phyloP scores from a whole-genome alignment of 2,797 vertebrate genomes.

The Todus mexicanus region DNA sequence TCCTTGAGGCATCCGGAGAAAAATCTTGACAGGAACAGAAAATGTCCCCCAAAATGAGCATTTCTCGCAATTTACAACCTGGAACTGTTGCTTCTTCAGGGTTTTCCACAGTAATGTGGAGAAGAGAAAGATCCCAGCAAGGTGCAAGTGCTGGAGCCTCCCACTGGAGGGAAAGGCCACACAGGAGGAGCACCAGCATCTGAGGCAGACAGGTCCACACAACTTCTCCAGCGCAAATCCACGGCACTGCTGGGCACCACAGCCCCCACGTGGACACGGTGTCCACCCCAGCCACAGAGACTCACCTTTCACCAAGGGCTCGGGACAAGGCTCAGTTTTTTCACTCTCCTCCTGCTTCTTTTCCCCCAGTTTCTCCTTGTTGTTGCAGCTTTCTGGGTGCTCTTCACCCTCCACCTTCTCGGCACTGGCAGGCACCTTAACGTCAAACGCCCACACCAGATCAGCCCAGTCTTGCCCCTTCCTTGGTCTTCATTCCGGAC shows the following conservation, averaged over 20 bases:
- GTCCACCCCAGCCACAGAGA: background rate
- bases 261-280: rapidly evolving
- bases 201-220: background rate
- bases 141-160: background rate
- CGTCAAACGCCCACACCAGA: background rate
- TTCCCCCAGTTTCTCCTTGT: slow-evolving; percentile 53
- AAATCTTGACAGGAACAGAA: background rate
- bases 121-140: background rate
- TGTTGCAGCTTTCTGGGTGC: background rate
- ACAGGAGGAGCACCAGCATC: rapidly evolving
- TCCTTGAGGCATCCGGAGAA: background rate
- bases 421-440: background rate
- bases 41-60: background rate
- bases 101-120: background rate
- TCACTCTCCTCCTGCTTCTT: slow-evolving; percentile 77
- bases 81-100: background rate
- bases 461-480: background rate
- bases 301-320: slow-evolving; percentile 76
- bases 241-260: background rate
- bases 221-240: background rate
- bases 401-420: slow-evolving; percentile 67
- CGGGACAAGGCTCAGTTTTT: slow-evolving; percentile 71
- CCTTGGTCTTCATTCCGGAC: too few relatives aligned
- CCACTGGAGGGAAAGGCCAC: too few relatives aligned
- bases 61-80: background rate